A percentile compares a stretch with the other conserved stretches of the same genome.
Conservation (phyloP, 2,797 vertebrate species). For the Morelia viridis region DNA sequence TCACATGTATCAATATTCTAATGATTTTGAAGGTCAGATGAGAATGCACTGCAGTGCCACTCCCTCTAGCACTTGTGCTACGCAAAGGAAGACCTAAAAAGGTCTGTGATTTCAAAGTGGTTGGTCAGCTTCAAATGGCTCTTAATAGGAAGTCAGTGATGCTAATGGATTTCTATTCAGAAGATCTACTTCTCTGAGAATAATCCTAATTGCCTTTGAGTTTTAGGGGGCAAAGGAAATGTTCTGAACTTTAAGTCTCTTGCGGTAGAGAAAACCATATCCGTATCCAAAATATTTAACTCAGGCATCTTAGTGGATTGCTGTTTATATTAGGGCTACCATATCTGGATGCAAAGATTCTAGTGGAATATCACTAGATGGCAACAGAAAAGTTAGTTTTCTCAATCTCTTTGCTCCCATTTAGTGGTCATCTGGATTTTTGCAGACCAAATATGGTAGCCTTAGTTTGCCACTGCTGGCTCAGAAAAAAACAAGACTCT, state of each 20-base stretch:
- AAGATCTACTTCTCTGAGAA: not conserved
- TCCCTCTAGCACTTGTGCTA: not conserved
- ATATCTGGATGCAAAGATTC: not conserved
- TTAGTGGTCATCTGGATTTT: not conserved
- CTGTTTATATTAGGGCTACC: not conserved
- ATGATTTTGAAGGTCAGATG: not conserved
- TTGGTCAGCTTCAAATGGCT: not conserved
- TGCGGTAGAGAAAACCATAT: not conserved
- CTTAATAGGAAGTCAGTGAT: conserved; percentile 18
- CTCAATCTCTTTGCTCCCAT: not conserved
- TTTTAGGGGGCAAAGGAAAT: not conserved
- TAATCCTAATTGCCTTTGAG: not conserved
- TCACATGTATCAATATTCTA: not conserved
- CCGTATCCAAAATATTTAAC: not conserved
- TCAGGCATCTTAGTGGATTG: not conserved
- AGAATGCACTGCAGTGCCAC: not conserved
- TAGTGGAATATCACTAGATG: not conserved
- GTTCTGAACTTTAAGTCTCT: conserved; percentile 20
- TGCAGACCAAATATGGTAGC: not conserved
- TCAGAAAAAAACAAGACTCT: not conserved
- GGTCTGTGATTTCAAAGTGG: not conserved
- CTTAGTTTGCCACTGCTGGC: not conserved
- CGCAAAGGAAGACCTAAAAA: not conserved
- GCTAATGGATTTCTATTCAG: conserved; percentile 23
- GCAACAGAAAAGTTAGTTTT: not conserved